A percentile compares a stretch with the other conserved stretches of the same genome.
Conservation (phyloP, 2,888 invertebrate genomes). For the Lycocerus yunnanus region DNA sequence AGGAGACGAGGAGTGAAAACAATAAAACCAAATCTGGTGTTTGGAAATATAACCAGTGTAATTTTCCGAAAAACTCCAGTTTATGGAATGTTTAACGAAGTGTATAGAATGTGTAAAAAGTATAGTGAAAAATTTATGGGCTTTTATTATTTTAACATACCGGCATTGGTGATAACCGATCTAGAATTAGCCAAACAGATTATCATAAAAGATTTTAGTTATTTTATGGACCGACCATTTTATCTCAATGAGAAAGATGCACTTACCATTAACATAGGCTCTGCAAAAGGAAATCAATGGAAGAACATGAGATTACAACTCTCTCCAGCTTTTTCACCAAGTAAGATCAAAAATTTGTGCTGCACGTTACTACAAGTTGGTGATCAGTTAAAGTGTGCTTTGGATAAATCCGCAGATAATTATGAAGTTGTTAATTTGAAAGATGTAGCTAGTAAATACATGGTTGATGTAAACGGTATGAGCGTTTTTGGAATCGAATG, state of each 20-base stretch:
- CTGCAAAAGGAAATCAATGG: slow-evolving; percentile 56
- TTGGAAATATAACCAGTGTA: background rate
- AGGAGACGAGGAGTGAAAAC: background rate
- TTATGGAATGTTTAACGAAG: background rate
- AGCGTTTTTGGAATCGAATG: slow-evolving; percentile 51
- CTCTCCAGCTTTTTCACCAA: slow-evolving; percentile 58
- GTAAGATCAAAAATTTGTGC: slow-evolving; percentile 58
- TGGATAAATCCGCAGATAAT: slow-evolving; percentile 28
- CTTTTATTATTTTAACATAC: background rate
- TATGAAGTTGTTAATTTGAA: slow-evolving; percentile 33
- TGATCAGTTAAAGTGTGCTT: slow-evolving; percentile 36
- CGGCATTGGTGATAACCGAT: background rate
- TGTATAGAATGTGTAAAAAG: background rate
- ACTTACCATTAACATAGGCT: slow-evolving; percentile 48
- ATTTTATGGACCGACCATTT: slow-evolving; percentile 43
- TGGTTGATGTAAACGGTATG: slow-evolving; percentile 51
- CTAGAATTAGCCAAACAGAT: background rate
- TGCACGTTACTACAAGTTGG: slow-evolving; percentile 51
- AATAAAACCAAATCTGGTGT: background rate
- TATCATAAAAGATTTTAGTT: background rate
- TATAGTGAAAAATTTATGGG: background rate
- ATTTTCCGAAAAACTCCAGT: background rate
- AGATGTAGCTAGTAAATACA: slow-evolving; percentile 43
- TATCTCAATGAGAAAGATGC: slow-evolving; percentile 52
- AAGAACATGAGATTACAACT: slow-evolving; percentile 57